Percentiles rank a stretch among this genome's conserved stretches.
These are phyloP conservation scores for Phasia obesa DNA, from an alignment of 2,888 invertebrate species.

Conservation along the genomic window DNA sequence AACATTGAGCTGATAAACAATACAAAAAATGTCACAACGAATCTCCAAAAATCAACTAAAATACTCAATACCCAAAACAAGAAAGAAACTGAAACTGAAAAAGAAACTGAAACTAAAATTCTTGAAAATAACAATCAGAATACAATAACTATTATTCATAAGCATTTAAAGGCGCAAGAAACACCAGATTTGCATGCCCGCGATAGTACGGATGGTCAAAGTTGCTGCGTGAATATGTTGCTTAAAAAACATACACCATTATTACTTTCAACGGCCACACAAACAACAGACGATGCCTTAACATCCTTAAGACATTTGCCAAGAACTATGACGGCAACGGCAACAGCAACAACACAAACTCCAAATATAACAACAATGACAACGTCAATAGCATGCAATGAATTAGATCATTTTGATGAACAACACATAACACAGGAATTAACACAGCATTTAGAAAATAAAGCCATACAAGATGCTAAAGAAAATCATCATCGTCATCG, in stretches of 20 bases:
- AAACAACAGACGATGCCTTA: constrained; percentile 72
- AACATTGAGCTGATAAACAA: constrained; percentile 83
- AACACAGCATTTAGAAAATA: constrained; percentile 68
- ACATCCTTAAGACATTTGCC: too few species aligned
- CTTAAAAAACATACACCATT: constrained; percentile 55
- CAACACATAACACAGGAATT: constrained; percentile 64
- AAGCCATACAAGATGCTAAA: constrained; percentile 66
- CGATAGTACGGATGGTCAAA: constrained; percentile 4
- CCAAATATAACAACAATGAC: constrained; percentile 57
- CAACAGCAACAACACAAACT: constrained; percentile 71
- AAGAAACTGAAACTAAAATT: constrained; percentile 33
- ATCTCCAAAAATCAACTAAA: constrained; percentile 77
- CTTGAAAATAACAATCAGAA: constrained; percentile 43
- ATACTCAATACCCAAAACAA: constrained; percentile 73
- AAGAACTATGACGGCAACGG: constrained; percentile 71
- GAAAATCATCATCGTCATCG: constrained; percentile 50
- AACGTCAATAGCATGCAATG: constrained; percentile 64
- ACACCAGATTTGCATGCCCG: constrained; percentile 53
- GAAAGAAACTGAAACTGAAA: constrained; percentile 33
- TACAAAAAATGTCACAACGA: constrained; percentile 79
- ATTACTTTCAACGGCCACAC: constrained; percentile 71
- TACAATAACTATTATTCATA: constrained; percentile 48
- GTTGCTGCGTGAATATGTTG: constrained; percentile 18
- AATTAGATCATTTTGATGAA: constrained; percentile 65
- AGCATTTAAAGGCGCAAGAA: constrained; percentile 61